Evolutionary conservation across 92 coral and sea anemone genomes (phyloP).

Genomic region (Plumapathes pennacea): DNA sequence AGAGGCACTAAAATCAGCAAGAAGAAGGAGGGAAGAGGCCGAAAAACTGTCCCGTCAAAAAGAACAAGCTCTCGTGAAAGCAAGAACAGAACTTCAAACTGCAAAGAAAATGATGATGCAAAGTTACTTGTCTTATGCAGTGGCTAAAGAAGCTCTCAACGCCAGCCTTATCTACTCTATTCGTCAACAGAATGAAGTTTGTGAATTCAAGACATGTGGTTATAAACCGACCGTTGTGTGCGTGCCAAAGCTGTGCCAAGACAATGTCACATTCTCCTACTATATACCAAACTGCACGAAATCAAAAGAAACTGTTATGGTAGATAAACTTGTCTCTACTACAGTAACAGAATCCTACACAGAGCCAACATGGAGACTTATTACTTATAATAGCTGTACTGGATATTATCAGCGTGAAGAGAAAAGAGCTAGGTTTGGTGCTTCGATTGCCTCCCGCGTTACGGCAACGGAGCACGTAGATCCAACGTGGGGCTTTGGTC

Average conservation of each 20-base stretch:
- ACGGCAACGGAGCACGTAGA: too few relatives aligned
- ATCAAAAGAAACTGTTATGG: background rate
- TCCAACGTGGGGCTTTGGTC: too few relatives aligned
- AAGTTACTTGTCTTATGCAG: background rate
- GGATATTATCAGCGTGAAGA: background rate
- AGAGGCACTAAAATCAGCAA: too few relatives aligned
- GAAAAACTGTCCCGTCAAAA: background rate
- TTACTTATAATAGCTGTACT: background rate
- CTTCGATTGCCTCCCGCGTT: too few relatives aligned
- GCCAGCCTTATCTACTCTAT: background rate
- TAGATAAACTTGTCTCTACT: background rate
- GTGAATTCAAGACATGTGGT: slow-evolving; percentile 18
- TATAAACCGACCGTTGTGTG: slow-evolving; percentile 8
- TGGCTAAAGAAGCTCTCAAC: background rate
- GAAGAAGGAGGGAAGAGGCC: too few relatives aligned
- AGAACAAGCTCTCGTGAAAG: background rate
- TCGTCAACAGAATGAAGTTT: background rate
- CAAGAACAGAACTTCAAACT: background rate
- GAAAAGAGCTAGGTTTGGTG: background rate
- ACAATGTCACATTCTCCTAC: background rate
- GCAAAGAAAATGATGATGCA: background rate
- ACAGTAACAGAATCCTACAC: background rate
- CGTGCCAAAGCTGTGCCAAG: slow-evolving; percentile 26
- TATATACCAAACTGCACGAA: slow-evolving; percentile 6
- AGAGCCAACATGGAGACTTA: background rate